phyloP scores from a whole-genome alignment of 1,140 invertebrate genomes.

The Octopus sinensis region DNA sequence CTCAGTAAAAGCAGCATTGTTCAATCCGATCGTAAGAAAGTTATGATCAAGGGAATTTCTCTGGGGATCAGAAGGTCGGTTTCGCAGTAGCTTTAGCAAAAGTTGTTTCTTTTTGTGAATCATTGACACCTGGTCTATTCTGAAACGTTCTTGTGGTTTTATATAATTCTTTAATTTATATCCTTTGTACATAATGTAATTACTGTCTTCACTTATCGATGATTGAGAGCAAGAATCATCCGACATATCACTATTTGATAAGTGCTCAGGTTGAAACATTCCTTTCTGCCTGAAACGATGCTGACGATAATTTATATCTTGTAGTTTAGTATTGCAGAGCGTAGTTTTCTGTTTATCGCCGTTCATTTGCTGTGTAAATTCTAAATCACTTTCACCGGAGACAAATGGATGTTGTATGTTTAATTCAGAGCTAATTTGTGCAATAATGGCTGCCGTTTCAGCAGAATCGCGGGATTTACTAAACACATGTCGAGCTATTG shows the following conservation, averaged over 20 bases:
- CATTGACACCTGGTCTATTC: neutral
- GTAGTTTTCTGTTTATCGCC: too few species aligned
- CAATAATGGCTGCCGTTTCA: too few species aligned
- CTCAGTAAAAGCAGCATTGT: neutral
- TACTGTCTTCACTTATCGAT: neutral
- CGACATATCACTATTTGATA: conserved; percentile 2
- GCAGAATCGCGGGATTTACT: too few species aligned
- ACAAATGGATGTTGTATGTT: too few species aligned
- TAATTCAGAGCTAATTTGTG: too few species aligned
- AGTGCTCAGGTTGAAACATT: neutral
- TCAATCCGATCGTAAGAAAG: neutral
- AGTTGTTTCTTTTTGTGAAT: neutral
- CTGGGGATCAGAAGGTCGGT: neutral
- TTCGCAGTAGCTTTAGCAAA: neutral
- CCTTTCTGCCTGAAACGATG: neutral
- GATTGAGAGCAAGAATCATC: neutral
- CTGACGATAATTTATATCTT: neutral
- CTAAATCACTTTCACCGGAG: too few species aligned
- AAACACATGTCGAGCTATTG: too few species aligned
- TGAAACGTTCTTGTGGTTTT: neutral
- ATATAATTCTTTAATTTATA: neutral
- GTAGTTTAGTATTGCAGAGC: too few species aligned
- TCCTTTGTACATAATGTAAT: conserved; percentile 5
- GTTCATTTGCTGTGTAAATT: too few species aligned
- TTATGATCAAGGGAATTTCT: neutral